Evolutionary conservation across 2,797 vertebrate genomes (phyloP), one percentile per base, ranked within the genome.

Genomic region (Sarcoramphus papa): DNA sequence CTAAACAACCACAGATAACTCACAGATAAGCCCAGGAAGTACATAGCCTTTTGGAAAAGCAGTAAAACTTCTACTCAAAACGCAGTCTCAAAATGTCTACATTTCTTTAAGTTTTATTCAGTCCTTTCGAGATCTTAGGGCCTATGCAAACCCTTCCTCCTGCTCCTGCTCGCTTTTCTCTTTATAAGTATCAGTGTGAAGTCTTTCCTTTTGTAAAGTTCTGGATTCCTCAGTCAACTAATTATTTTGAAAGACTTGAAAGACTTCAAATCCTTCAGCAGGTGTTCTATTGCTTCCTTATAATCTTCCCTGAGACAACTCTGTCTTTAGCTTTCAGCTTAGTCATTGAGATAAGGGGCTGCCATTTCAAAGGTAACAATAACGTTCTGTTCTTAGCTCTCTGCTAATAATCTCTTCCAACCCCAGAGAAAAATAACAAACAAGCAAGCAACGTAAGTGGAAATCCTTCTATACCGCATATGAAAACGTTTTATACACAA

Each of bases 61-160:
- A 68, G 30, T 37, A 57, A 53, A 75, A 60, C n/a, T 82, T 92
- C 22, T 51, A 43, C 43, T 70, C 56, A 85, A 95, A 95, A 68
- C 14, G 10, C 9, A 35, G 1, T 43, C 33, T 43, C 17, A 59
- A 62, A 79, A 56, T 0, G 0, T 13, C 16, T 73, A 10, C 4
- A 37, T 40, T 79, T 53, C 53, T 78, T 77, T 18, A 41, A 41
- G 19, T 48, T 91, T 85, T 89, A 67, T 89, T 64, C 43, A 53
- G 18, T 65, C 21, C 6, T 89, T 94, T 87, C 70, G 79, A 62
- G 25, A 73, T 48, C 18, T 87, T 59, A 16, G 9, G 4, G 6
- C 50, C n/a, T 73, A 35, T 41, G 9, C 9, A 70, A 23, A 88
- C 27, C 7, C 4, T 70, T 82, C 13, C 19, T 93, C 50, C 14